Evolutionary conservation across 2,888 invertebrate genomes (phyloP), one percentile per base, ranked within the genome.

Genomic region (Meghimatium bilineatum): DNA sequence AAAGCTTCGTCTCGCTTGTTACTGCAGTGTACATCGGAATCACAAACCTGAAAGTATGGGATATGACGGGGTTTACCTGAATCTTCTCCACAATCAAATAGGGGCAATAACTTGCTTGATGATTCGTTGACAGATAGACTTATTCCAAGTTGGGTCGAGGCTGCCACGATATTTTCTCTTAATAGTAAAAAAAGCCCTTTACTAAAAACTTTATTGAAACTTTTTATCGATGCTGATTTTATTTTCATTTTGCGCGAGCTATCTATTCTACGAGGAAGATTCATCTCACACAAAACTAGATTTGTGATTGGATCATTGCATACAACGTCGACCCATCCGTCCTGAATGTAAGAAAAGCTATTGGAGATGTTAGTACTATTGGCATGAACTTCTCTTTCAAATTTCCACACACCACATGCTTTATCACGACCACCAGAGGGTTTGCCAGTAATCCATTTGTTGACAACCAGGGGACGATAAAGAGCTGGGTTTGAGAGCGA

Each of bases 1-100:
- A 71, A 2, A 36, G 12, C 6, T 44, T 72, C 72, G 44, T 72
- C 72, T 6, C n/a, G 26, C n/a, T 49, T 63, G 38, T 49, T 78
- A 14, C 23, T 29, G 32, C 78, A 78, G 32, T 78, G 44, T 20
- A 32, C 66, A 38, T 49, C 1, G 12, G 20, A 56, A 32, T 77
- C 76, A 44, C 82, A 82, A 5, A 81, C 63, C 12, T 26, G 34
- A 34, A 0, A 2, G 49, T 80, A 80, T 8, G 67, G 56, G 74
- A 82, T 75, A 26, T 49, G 38, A 38, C 63, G 23, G n/a, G 34
- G 56, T 14, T 63, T 1, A 32, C n/a, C 36, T 3, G 23, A 36
- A 26, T 38, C 36, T 3, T 63, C 63, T 0, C 66, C 67, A 20
- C 66, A 66, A 17, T 66, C 66, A 66, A 66, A 66, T 17, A 66